Evolutionary conservation across 2,797 vertebrate genomes (phyloP), one percentile per base, ranked within the genome.

Genomic region (Glyptemys insculpta): DNA sequence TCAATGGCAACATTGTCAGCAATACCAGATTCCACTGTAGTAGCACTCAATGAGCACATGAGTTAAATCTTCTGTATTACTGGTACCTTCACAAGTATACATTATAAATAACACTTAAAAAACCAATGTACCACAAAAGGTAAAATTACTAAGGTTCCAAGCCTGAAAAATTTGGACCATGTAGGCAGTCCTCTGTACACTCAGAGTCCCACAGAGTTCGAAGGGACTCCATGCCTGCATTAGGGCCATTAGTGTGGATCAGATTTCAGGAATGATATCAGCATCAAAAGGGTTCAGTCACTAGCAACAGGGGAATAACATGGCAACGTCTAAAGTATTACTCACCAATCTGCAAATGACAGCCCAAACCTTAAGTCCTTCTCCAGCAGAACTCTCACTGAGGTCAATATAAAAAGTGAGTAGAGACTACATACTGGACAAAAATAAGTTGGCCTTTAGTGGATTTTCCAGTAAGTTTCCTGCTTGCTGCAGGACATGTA

Each of bases 301-400:
- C 0, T 57, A 49, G 44, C 25, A 49, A 94, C 2, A 83, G 23
- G 53, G 23, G 10, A 83, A 8, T n/a, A 83, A 44, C 21, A 7
- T 4, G 21, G 4, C 7, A 1, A 62, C 47, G 25, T 3, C 15
- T 8, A 37, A 23, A 2, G 41, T 3, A 1, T 2, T 29, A 14
- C 57, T 8, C 5, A 62, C 29, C 57, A 44, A 16, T 25, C 15
- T 74, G 76, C 83, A 78, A 68, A 54, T 7, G 23, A 6, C 12
- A 84, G 47, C 52, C 25, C 37, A 93, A 31, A 78, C 56, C 14
- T 7, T 23, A 89, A 59, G 5, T 49, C 49, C 7, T 78, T 81
- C 81, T 83, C 65, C 68, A 16, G 49, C 14, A 62, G 79, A 57
- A 74, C 4, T 15, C 74, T 62, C 37, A 85, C 6, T 15, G 34